phyloP scores from a whole-genome alignment of 2,797 vertebrate species.

The Poeciliopsis gracilis region DNA sequence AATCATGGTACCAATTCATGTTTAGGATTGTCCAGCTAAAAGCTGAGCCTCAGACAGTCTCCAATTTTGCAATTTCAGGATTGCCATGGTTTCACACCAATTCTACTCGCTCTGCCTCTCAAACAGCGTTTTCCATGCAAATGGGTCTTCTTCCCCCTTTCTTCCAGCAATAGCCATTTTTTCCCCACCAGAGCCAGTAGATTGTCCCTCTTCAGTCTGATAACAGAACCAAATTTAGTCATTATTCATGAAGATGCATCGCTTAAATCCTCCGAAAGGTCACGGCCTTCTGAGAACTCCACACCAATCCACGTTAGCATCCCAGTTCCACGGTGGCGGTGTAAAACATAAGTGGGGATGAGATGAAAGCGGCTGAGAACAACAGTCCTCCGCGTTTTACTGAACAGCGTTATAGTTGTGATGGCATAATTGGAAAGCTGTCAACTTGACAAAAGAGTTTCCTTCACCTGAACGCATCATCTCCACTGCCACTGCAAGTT shows the following conservation, averaged over 20 bases:
- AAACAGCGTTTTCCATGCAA: not conserved
- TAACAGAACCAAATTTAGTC: not conserved
- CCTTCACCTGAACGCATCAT: constrained; percentile 6
- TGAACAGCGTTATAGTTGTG: not conserved
- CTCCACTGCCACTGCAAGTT: not conserved
- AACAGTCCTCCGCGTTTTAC: not conserved
- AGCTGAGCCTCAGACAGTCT: not conserved
- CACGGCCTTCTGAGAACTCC: not conserved
- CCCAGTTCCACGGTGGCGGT: not conserved
- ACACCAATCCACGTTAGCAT: not conserved
- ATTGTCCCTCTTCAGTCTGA: not conserved
- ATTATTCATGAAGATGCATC: not conserved
- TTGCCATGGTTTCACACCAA: not conserved
- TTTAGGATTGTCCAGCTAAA: not conserved
- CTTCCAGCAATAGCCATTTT: not conserved
- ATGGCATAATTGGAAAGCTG: constrained; percentile 2
- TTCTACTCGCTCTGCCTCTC: not conserved
- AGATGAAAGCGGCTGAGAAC: not conserved
- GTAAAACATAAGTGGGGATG: not conserved
- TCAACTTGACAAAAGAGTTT: constrained; percentile 11
- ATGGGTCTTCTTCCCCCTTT: not conserved
- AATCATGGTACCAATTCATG: not conserved
- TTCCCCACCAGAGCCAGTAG: not conserved
- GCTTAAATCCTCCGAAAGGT: not conserved
- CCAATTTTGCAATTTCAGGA: not conserved